phyloP scores from a whole-genome alignment of 2,113 vertebrate species.

The Loxodonta africana region DNA sequence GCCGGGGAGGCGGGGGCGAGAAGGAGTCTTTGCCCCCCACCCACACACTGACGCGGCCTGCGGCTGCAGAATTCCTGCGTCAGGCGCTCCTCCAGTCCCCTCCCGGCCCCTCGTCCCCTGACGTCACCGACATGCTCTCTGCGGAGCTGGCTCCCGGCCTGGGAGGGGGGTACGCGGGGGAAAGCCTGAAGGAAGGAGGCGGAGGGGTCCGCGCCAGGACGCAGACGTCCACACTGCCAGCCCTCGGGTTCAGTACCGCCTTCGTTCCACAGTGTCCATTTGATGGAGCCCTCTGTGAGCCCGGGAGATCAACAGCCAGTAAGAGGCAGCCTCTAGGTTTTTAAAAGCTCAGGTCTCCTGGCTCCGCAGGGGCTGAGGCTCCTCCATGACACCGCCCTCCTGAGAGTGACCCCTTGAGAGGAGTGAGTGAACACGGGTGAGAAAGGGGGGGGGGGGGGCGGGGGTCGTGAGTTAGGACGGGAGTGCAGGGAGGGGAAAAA shows the following conservation, averaged over 20 bases:
- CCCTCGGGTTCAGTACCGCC: background rate
- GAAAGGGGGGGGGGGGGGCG: background rate
- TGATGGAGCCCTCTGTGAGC: background rate
- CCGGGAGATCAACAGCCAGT: too few species aligned
- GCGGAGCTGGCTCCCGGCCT: background rate
- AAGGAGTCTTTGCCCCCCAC: background rate
- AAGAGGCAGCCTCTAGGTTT: background rate
- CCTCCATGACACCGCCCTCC: background rate
- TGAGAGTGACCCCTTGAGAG: background rate
- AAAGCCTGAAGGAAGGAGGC: background rate
- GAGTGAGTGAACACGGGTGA: background rate
- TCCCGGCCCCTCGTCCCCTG: background rate
- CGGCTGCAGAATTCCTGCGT: background rate
- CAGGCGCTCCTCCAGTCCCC: background rate
- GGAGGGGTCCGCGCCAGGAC: background rate
- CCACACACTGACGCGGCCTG: background rate
- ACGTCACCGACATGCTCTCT: slow-evolving; percentile 52
- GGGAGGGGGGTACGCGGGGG: background rate
- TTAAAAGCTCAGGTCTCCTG: background rate
- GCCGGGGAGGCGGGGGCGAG: background rate
- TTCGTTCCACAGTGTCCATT: background rate
- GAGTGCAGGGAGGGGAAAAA: background rate
- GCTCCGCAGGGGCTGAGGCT: background rate
- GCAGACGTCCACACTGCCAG: background rate
- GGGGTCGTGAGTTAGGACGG: background rate